These are phyloP conservation scores for Sussaba pulchella DNA, from an alignment of 2,888 invertebrate species.

Conservation along the genomic window DNA sequence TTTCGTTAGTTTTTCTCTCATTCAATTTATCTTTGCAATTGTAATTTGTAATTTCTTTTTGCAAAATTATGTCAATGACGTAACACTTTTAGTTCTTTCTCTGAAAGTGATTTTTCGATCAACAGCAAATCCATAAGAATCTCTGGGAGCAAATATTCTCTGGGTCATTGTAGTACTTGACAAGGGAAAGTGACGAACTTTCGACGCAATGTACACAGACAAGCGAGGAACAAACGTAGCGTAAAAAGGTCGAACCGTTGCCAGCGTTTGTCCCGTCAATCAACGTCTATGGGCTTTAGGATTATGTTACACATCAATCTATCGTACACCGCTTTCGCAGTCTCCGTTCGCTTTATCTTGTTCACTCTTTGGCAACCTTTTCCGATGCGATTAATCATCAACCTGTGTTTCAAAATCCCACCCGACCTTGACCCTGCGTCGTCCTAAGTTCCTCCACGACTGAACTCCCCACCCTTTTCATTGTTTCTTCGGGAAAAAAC, in stretches of 20 bases:
- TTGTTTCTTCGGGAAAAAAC: too few species aligned
- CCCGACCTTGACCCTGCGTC: not conserved
- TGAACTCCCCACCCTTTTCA: too few species aligned
- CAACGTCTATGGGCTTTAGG: conserved; percentile 21
- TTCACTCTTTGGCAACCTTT: not conserved
- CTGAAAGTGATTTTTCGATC: too few species aligned
- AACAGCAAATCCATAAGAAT: not conserved
- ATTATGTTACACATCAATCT: conserved; percentile 46
- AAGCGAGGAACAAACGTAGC: not conserved
- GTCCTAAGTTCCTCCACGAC: too few species aligned
- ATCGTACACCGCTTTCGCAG: conserved; percentile 14
- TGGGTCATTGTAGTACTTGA: too few species aligned
- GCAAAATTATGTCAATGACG: too few species aligned
- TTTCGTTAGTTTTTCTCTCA: too few species aligned
- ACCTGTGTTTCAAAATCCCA: conserved; percentile 2
- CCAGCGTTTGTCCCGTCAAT: conserved; percentile 40
- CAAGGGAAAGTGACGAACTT: not conserved
- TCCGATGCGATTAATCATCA: conserved; percentile 25
- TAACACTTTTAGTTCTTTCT: too few species aligned
- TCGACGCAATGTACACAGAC: not conserved
- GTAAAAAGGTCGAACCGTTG: not conserved
- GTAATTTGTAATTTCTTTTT: too few species aligned
- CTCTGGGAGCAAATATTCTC: not conserved
- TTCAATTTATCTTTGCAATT: too few species aligned
- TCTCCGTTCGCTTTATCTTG: not conserved